Percentiles rank a stretch among this genome's conserved stretches.
These are phyloP conservation scores for Pteropus rufus DNA, from an alignment of 2,797 vertebrate genomes.

Conservation along the genomic window DNA sequence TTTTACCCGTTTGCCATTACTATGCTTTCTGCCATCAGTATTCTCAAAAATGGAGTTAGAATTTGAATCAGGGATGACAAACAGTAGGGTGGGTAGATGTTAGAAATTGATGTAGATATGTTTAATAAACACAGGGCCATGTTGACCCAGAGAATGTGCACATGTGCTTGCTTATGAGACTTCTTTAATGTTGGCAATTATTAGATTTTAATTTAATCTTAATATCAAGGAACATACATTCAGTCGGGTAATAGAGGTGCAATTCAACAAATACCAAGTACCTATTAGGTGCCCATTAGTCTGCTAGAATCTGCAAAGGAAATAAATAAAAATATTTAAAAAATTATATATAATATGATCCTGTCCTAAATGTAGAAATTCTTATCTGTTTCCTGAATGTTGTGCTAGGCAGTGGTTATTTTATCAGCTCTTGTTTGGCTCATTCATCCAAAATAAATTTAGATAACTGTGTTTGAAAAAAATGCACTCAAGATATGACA, in stretches of 20 bases:
- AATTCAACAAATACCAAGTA: not conserved
- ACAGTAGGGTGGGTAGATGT: not conserved
- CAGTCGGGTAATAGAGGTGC: not conserved
- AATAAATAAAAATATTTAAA: not conserved
- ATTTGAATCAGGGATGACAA: conserved; percentile 15
- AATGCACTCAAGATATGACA: not conserved
- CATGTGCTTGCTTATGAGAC: not conserved
- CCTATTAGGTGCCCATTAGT: not conserved
- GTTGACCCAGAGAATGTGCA: not conserved
- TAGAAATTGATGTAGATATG: not conserved
- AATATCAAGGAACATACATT: not conserved
- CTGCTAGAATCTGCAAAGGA: not conserved
- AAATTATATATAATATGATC: not conserved
- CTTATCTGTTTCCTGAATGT: not conserved
- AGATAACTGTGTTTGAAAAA: not conserved
- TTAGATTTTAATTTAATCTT: conserved; percentile 1
- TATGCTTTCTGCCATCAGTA: not conserved
- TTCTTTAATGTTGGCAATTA: not conserved
- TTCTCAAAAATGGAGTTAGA: not conserved
- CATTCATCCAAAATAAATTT: conserved; percentile 14
- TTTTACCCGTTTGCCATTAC: not conserved
- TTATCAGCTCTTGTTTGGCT: conserved; percentile 1
- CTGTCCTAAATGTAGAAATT: not conserved
- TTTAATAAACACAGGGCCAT: not conserved
- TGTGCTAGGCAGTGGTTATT: not conserved